A percentile compares a stretch with the other conserved stretches of the same genome.
Conservation (phyloP, 1,140 invertebrate genomes). For the Brachionus calyciflorus region DNA sequence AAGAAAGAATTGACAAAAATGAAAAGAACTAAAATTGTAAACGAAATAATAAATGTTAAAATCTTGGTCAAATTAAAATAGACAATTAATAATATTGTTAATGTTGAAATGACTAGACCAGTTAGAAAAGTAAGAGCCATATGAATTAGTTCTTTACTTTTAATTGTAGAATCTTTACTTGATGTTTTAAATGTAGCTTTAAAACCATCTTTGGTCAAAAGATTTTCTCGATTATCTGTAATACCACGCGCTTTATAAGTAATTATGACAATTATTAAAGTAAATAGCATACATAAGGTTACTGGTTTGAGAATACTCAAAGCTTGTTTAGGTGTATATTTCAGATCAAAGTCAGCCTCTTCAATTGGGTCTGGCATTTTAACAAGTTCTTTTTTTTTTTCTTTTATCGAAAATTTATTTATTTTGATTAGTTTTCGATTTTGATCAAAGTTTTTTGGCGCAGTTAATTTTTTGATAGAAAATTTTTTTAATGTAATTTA, state of each 20-base stretch:
- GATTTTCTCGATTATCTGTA: background rate
- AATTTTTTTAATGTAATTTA: no score
- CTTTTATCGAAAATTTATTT: no score
- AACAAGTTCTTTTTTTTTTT: no score
- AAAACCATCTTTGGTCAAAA: background rate
- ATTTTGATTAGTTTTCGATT: no score
- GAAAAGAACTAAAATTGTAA: conserved; percentile 90
- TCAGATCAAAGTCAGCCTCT: no score
- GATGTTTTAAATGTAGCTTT: background rate
- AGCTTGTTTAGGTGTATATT: conserved; percentile 95
- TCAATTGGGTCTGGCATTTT: no score
- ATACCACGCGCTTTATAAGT: background rate
- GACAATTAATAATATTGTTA: conserved; percentile 82
- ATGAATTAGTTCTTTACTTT: conserved; percentile 73
- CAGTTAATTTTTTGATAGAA: no score
- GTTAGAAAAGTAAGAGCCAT: conserved; percentile 64
- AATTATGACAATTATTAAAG: conserved; percentile 70
- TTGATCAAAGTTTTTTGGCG: no score
- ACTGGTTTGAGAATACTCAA: conserved; percentile 96
- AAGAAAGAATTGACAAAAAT: conserved; percentile 90
- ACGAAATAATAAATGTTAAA: conserved; percentile 91
- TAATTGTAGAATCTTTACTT: conserved; percentile 71
- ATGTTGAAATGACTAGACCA: conserved; percentile 85
- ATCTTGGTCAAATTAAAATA: conserved; percentile 91
- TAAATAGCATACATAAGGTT: conserved; percentile 91